Evolutionary conservation across 2,888 invertebrate genomes (phyloP).

Genomic region (Oscheius sp.): DNA sequence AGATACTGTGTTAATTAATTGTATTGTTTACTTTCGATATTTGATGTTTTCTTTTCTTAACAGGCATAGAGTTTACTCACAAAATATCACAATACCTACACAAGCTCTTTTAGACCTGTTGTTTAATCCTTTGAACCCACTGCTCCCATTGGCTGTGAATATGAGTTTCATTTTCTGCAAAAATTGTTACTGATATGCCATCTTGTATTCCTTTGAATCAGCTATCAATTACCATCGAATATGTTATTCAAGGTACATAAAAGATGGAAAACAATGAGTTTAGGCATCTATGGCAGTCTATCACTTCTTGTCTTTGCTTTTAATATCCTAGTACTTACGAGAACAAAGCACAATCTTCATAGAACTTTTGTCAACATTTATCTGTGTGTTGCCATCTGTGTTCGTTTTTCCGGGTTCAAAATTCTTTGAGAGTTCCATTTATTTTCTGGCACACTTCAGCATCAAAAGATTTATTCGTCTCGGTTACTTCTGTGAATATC

Average conservation of each 20-base stretch:
- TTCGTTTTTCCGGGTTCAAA: no score
- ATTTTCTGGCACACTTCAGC: conserved; percentile 37
- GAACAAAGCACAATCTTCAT: conserved; percentile 33
- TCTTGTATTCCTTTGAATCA: background rate
- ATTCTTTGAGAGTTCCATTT: conserved; percentile 36
- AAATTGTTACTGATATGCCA: background rate
- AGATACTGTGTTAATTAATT: no score
- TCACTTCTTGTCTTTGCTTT: conserved; percentile 32
- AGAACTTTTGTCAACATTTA: conserved; percentile 36
- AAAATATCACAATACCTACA: no score
- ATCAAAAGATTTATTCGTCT: conserved; percentile 38
- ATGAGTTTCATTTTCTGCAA: no score
- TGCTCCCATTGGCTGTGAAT: no score
- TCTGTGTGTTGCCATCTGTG: no score
- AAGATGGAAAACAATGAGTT: no score
- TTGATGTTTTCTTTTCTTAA: no score
- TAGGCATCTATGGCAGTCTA: conserved; percentile 35
- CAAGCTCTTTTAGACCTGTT: no score
- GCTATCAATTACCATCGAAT: background rate
- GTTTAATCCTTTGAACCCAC: no score
- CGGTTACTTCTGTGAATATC: conserved; percentile 38
- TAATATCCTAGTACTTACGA: conserved; percentile 33
- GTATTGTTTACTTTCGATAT: no score
- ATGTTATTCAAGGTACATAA: conserved; percentile 7
- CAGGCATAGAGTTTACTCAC: no score